Conservation (phyloP, 2,797 vertebrate genomes). For the Trachops cirrhosus region DNA sequence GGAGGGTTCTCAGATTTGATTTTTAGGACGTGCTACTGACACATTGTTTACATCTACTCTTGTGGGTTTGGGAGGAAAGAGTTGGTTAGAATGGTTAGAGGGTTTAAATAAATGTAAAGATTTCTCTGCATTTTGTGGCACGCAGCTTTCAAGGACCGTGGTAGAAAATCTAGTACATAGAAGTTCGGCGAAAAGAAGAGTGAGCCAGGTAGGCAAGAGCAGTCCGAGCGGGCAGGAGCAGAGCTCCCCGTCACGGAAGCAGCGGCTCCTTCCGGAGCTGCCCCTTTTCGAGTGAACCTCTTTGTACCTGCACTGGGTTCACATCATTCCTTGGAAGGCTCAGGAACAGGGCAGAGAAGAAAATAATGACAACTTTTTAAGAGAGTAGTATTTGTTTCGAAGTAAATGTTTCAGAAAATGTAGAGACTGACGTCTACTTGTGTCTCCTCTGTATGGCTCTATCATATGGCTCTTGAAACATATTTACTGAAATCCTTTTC, state of each 20-base stretch:
- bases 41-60: neutral
- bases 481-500: conserved; percentile 28
- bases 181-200: neutral
- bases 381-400: neutral
- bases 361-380: neutral
- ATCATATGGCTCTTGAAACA: neutral
- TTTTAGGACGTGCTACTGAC: neutral
- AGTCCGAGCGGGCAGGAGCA: neutral
- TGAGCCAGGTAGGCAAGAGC: neutral
- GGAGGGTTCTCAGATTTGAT: neutral
- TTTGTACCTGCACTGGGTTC: neutral
- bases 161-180: neutral
- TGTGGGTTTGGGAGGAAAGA: neutral
- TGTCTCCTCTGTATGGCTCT: neutral
- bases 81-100: neutral
- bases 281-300: neutral
- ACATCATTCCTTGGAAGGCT: neutral
- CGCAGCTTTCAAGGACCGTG: neutral
- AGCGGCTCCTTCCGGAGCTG: no score
- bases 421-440: neutral
- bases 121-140: neutral
- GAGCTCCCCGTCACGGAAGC: neutral
- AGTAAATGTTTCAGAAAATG: conserved; percentile 19
- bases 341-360: neutral
- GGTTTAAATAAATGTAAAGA: neutral